Percentiles rank a stretch among this genome's conserved stretches.
These are phyloP conservation scores for Eulemur mongoz DNA, from an alignment of 2,797 vertebrate genomes.

Conservation along the genomic window DNA sequence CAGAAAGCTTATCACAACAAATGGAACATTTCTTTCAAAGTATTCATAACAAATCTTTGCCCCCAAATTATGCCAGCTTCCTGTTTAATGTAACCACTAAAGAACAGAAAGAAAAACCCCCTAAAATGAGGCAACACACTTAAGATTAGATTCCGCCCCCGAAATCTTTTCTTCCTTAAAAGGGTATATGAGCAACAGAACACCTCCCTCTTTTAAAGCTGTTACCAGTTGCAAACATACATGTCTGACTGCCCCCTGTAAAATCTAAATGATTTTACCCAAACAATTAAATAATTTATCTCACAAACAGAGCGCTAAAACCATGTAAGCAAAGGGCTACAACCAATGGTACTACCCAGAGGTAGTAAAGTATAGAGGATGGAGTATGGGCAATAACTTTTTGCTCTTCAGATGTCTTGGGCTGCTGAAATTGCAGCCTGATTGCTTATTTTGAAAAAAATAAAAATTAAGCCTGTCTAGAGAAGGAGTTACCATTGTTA, in stretches of 20 bases:
- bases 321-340: not conserved
- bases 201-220: constrained; percentile 18
- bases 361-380: not conserved
- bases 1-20: not conserved
- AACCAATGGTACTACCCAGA: not conserved
- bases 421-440: not conserved
- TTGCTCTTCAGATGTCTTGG: not conserved
- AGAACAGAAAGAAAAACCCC: not conserved
- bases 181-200: not conserved
- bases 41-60: constrained; percentile 5
- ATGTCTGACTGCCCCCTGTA: not conserved
- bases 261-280: not conserved
- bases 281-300: not conserved
- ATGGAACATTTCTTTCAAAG: not conserved
- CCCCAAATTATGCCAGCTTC: not conserved
- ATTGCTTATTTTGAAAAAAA: not conserved
- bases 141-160: not conserved
- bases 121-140: not conserved
- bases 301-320: not conserved
- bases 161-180: not conserved
- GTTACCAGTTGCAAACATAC: not conserved
- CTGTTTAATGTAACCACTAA: constrained; percentile 3
- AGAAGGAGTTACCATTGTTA: not conserved
- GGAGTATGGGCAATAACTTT: not conserved
- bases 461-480: not conserved